Conservation (phyloP, 2,797 vertebrate species). For the Syngnathus acus region DNA sequence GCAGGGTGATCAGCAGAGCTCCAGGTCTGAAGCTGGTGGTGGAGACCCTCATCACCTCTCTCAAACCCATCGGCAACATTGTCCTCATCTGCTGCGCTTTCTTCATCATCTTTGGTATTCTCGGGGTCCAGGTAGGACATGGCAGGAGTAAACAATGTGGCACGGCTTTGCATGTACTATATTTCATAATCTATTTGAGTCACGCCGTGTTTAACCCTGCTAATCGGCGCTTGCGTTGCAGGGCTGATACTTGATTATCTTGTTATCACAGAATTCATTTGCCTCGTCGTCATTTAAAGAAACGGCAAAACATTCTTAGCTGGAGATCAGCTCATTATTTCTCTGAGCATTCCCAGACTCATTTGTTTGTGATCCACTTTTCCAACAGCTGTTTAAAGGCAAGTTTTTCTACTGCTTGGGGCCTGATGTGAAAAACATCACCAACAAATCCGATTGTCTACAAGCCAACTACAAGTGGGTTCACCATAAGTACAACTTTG, state of each 20-base stretch:
- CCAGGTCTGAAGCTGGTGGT: slow-evolving; percentile 95
- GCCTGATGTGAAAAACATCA: slow-evolving; percentile 88
- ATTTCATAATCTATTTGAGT: not conserved
- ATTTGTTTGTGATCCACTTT: slow-evolving; percentile 25
- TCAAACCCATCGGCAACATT: slow-evolving; percentile 97
- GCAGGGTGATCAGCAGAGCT: slow-evolving; percentile 93
- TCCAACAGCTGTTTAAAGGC: slow-evolving; percentile 89
- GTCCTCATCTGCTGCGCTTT: slow-evolving; percentile 98
- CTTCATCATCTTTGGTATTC: slow-evolving; percentile 97
- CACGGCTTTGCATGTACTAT: no score
- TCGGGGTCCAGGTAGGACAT: slow-evolving; percentile 87
- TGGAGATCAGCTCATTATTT: slow-evolving; percentile 24
- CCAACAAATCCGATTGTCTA: slow-evolving; percentile 91
- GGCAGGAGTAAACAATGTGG: not conserved
- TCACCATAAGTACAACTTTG: slow-evolving; percentile 98
- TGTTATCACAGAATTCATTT: not conserved
- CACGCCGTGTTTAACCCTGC: not conserved
- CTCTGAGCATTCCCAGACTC: slow-evolving; percentile 10
- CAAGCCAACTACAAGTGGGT: slow-evolving; percentile 94
- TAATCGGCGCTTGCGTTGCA: not conserved
- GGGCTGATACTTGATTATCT: not conserved
- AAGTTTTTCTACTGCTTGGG: slow-evolving; percentile 97
- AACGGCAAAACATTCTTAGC: slow-evolving; percentile 9
- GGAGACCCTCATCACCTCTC: slow-evolving; percentile 95
- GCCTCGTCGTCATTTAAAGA: not conserved